Evolutionary conservation across 2,888 invertebrate genomes (phyloP), one percentile per base, ranked within the genome.

Genomic region (Colostygia pectinataria): DNA sequence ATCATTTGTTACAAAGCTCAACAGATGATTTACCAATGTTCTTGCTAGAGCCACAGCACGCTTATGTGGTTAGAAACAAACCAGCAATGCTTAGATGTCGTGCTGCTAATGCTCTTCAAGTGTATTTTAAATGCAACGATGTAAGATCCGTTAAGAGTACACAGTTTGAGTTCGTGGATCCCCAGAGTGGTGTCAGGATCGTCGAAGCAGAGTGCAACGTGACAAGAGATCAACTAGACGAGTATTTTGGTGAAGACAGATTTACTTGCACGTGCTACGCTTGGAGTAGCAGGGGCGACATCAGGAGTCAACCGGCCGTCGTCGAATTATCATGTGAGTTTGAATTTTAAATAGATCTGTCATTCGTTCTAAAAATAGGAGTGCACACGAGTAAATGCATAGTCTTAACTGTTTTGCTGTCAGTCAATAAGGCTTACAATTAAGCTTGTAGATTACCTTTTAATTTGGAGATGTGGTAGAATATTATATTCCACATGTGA

Each of bases 281-380:
- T 24, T 97, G 97, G 95, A 96, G 96, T 55, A 95, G 96, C 57
- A 92, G 95, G 49, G 97, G 96, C 8, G 94, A 95, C 66, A 95
- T 97, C 66, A 94, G 94, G 77, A 98, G 98, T 86, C 96, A 96
- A 74, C 93, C 95, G 12, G 98, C 98, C 32, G 92, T 93, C 45
- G 94, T 99, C 42, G 96, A 97, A 84, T 94, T 97, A 69, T 97
- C 99, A 78, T 97, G 99, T 99, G 91, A 98, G 98, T 98, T 66
- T 53, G 43, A 52, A 48, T 45, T 55, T 55, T 53, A 57, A 59
- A 57, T 59, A 59, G 56, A 59, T 53, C 44, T 59, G 57, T 57
- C 59, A 55, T 38, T 48, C 34, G n/a, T 28, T 52, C 49, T 52
- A 47, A 24, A 33, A 45, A 59, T 59, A 59, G 54, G 10, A 33